phyloP scores from a whole-genome alignment of 2,888 invertebrate species.

The Nasonovia ribisnigri region DNA sequence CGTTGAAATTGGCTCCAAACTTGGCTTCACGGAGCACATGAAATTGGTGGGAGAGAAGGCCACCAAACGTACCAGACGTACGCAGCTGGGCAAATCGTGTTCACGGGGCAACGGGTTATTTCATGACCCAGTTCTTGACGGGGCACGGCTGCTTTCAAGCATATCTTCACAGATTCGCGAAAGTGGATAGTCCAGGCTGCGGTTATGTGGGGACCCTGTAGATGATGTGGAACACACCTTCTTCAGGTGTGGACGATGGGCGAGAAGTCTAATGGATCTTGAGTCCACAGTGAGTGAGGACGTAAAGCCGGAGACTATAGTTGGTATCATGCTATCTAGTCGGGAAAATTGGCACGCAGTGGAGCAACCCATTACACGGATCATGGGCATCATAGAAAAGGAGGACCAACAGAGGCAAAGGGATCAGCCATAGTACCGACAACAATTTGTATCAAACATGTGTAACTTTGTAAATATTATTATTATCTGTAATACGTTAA shows the following conservation, averaged over 20 bases:
- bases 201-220: neutral
- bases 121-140: neutral
- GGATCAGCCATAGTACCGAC: too few species aligned
- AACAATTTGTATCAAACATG: too few species aligned
- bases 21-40: neutral
- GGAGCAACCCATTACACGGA: too few species aligned
- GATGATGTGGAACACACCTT: neutral
- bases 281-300: neutral
- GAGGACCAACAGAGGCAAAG: too few species aligned
- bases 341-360: too few species aligned
- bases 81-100: neutral
- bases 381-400: too few species aligned
- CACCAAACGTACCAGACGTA: neutral
- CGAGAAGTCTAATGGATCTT: neutral
- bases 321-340: too few species aligned
- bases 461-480: too few species aligned
- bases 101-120: neutral
- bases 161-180: neutral
- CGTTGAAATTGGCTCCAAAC: neutral
- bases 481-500: too few species aligned
- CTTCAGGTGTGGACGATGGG: neutral
- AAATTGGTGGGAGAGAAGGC: neutral
- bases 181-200: neutral
- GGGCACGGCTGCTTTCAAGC: neutral
- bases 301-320: too few species aligned